A percentile compares a stretch with the other conserved stretches of the same genome.
Evolutionary conservation across 1,140 invertebrate species (phyloP).

Genomic region (Drosophila murphyi): DNA sequence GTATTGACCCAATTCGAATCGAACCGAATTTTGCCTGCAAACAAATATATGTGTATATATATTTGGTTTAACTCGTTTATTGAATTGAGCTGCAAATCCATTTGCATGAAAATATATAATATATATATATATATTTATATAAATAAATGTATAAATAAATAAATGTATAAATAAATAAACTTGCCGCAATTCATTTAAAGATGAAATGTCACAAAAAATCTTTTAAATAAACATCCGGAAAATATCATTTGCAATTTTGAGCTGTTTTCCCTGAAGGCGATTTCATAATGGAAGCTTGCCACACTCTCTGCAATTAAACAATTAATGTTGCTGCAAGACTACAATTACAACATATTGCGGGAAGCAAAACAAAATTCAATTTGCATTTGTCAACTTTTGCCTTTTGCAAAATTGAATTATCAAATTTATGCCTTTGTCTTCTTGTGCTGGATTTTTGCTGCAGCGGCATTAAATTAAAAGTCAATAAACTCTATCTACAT

Average conservation of each 20-base stretch:
- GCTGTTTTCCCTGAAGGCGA: neutral
- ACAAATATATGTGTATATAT: neutral
- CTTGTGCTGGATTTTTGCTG: conserved; percentile 21
- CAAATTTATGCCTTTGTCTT: conserved; percentile 28
- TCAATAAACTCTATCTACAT: conserved; percentile 55
- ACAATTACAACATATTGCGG: conserved; percentile 22
- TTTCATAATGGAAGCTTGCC: conserved; percentile 13
- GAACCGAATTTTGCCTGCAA: conserved; percentile 41
- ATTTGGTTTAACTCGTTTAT: conserved; percentile 10
- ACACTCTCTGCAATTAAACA: conserved; percentile 33
- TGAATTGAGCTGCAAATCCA: conserved; percentile 24
- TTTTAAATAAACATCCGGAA: neutral
- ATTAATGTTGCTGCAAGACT: conserved; percentile 26
- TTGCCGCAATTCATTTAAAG: neutral
- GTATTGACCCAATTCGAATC: conserved; percentile 68
- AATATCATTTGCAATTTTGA: neutral
- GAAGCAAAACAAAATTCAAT: conserved; percentile 49
- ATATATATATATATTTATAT: too few relatives aligned
- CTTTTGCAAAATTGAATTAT: conserved; percentile 43
- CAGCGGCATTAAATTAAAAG: conserved; percentile 42
- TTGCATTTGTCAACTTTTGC: conserved; percentile 21
- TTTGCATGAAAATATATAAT: conserved; percentile 33
- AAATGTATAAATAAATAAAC: conserved; percentile 11
- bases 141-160: too few relatives aligned
- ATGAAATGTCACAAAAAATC: neutral